A percentile compares a stretch with the other conserved stretches of the same genome.
These are phyloP conservation scores for Synanceia verrucosa DNA, from an alignment of 2,797 vertebrate genomes.

Conservation along the genomic window DNA sequence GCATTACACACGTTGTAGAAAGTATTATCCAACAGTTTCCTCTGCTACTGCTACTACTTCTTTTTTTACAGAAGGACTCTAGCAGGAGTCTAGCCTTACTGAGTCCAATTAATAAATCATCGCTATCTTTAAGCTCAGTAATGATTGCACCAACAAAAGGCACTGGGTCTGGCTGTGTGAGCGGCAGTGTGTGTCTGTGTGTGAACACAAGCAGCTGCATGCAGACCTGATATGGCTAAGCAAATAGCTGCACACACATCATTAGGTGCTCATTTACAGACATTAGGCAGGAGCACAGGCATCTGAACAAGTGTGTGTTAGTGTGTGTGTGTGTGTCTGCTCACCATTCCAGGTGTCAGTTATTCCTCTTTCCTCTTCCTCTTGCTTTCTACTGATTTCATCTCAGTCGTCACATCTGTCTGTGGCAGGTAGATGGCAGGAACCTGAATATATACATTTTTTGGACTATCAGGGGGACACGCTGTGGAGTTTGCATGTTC, in stretches of 20 bases:
- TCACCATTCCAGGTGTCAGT: slow-evolving; percentile 56
- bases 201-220: slow-evolving; percentile 73
- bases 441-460: too few species aligned
- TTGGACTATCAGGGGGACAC: too few species aligned
- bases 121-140: slow-evolving; percentile 5
- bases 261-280: slow-evolving; percentile 71
- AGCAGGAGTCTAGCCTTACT: neutral
- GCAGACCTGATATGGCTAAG: slow-evolving; percentile 61
- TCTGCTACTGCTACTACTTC: too few species aligned
- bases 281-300: slow-evolving; percentile 44
- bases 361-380: slow-evolving; percentile 72
- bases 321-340: slow-evolving; percentile 8
- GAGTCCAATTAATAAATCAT: slow-evolving; percentile 25
- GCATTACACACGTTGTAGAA: too few species aligned
- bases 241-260: slow-evolving; percentile 74
- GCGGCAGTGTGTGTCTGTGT: slow-evolving; percentile 4
- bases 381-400: neutral
- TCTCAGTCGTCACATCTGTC: slow-evolving; percentile 10
- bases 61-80: neutral
- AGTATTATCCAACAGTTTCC: too few species aligned
- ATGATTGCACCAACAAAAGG: slow-evolving; percentile 5
- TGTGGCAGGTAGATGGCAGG: neutral
- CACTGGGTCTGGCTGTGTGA: neutral
- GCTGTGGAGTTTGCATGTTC: too few species aligned
- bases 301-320: neutral